These are phyloP conservation scores for Campoletis sonorensis DNA, from an alignment of 1,140 invertebrate species.

Conservation along the genomic window DNA sequence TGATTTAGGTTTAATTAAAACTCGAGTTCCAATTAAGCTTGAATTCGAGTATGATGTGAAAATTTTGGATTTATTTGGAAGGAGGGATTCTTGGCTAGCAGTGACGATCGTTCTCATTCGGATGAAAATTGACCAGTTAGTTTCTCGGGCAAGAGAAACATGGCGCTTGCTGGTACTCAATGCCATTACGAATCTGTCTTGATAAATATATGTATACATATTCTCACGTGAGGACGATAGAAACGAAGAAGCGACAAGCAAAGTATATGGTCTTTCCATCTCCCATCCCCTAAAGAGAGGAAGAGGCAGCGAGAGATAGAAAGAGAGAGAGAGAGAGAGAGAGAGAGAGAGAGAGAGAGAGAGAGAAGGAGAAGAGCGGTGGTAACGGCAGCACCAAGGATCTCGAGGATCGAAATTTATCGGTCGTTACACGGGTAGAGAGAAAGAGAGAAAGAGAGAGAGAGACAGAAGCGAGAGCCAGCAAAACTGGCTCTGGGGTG, in stretches of 20 bases:
- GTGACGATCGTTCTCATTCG: too few species aligned
- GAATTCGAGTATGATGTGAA: too few species aligned
- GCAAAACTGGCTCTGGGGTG: slow-evolving; percentile 3
- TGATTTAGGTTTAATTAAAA: too few species aligned
- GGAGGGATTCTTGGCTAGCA: not conserved
- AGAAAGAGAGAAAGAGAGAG: slow-evolving; percentile 55
- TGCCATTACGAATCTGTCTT: not conserved
- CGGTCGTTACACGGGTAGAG: slow-evolving; percentile 26
- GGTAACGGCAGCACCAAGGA: slow-evolving; percentile 35
- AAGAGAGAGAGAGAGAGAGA: too few species aligned
- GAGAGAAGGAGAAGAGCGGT: not conserved
- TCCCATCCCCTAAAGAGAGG: not conserved
- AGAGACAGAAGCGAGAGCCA: slow-evolving; percentile 25
- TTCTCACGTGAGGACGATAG: slow-evolving; percentile 3
- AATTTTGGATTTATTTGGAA: too few species aligned
- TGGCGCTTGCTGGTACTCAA: slow-evolving; percentile 4
- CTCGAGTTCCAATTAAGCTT: too few species aligned
- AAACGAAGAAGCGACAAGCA: slow-evolving; percentile 33
- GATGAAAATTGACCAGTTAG: not conserved
- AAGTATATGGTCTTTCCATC: slow-evolving; percentile 40
- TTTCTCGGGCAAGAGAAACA: slow-evolving; percentile 11
- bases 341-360: too few species aligned
- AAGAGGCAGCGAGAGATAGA: too few species aligned
- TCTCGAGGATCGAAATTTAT: slow-evolving; percentile 41
- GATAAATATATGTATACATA: slow-evolving; percentile 22